phyloP scores from a whole-genome alignment of 2,797 vertebrate species.

The Phoebastria nigripes region DNA sequence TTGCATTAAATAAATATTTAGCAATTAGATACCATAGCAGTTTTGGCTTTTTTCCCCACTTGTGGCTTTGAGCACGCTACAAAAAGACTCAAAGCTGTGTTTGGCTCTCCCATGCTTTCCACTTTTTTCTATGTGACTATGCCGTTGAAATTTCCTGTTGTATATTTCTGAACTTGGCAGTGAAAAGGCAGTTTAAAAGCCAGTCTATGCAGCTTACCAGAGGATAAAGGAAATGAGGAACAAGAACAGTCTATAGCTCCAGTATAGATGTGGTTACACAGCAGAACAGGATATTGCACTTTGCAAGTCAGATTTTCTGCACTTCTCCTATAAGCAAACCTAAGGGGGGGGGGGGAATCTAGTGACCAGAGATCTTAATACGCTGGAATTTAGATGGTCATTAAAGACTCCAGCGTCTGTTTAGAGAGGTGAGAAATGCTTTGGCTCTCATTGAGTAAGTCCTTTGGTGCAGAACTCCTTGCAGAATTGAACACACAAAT shows the following conservation, averaged over 20 bases:
- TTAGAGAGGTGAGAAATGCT: not conserved
- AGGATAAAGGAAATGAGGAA: conserved; percentile 29
- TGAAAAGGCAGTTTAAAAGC: conserved; percentile 8
- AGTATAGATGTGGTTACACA: not conserved
- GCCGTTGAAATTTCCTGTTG: conserved; percentile 28
- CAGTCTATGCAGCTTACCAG: not conserved
- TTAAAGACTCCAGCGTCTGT: not conserved
- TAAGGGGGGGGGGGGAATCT: accelerated
- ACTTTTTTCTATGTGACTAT: not conserved
- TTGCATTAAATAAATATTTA: conserved; percentile 42
- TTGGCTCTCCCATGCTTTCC: not conserved
- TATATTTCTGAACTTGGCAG: conserved; percentile 7
- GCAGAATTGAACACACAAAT: not conserved
- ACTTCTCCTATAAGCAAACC: not conserved
- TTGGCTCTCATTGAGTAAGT: not conserved
- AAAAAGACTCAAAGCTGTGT: not conserved
- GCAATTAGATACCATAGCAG: not conserved
- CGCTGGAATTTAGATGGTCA: not conserved
- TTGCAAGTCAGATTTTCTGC: conserved; percentile 27
- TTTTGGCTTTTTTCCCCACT: not conserved
- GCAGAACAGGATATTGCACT: not conserved
- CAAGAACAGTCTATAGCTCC: not conserved
- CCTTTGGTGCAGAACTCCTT: not conserved
- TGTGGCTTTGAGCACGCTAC: not conserved
- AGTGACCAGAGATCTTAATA: not conserved